Percentiles rank a stretch among this genome's conserved stretches.
Conservation (phyloP, 2,797 vertebrate genomes). For the Cichlasoma orientale region DNA sequence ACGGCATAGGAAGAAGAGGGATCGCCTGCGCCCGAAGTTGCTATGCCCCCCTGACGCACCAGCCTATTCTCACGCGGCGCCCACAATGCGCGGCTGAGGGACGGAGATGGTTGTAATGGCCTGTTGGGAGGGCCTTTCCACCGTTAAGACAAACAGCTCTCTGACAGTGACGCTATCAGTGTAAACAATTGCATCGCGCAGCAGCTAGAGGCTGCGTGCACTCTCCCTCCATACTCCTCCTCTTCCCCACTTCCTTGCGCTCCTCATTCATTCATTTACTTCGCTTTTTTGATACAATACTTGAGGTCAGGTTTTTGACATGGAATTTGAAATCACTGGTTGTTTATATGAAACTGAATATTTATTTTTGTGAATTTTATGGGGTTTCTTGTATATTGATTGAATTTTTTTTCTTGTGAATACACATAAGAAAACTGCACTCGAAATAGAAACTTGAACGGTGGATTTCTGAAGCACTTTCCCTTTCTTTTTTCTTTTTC, state of each 20-base stretch:
- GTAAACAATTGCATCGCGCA: constrained; percentile 70
- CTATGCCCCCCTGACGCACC: constrained; percentile 44
- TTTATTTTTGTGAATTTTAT: constrained; percentile 85
- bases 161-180: constrained; percentile 72
- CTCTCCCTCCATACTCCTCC: neutral
- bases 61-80: constrained; percentile 57
- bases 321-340: constrained; percentile 84
- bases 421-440: constrained; percentile 80
- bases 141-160: constrained; percentile 66
- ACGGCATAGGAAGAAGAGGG: constrained; percentile 62
- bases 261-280: constrained; percentile 50
- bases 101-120: constrained; percentile 60
- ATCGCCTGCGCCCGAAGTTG: constrained; percentile 41
- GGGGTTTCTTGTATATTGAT: constrained; percentile 68
- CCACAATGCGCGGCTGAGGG: constrained; percentile 57
- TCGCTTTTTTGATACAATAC: constrained; percentile 76
- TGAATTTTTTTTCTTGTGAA: constrained; percentile 69
- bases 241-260: neutral
- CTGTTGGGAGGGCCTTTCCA: constrained; percentile 62
- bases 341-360: constrained; percentile 84
- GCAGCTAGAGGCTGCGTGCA: constrained; percentile 29
- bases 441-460: constrained; percentile 86
- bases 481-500: constrained; percentile 68
- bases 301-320: constrained; percentile 84
- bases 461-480: constrained; percentile 87